Evolutionary conservation across 2,797 vertebrate species (phyloP).

Genomic region (Glossophaga mutica): DNA sequence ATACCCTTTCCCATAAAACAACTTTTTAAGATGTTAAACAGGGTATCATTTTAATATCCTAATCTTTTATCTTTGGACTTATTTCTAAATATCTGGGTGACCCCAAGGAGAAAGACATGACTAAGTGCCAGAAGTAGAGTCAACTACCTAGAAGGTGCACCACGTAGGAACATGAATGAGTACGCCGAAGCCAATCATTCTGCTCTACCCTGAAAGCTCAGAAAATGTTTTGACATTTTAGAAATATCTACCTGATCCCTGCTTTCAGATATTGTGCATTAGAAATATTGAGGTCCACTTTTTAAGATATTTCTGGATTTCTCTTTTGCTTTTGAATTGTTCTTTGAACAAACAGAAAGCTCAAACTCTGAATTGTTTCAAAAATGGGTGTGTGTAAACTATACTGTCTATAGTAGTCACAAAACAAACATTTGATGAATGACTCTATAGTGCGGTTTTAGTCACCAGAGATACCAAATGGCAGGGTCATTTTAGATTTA

Average conservation of each 20-base stretch:
- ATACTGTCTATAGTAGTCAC: background rate
- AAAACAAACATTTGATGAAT: background rate
- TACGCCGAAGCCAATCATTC: background rate
- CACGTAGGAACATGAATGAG: background rate
- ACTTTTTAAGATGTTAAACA: background rate
- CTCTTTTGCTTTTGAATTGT: conserved; percentile 15
- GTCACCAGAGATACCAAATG: background rate
- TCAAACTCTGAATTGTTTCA: background rate
- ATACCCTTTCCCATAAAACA: background rate
- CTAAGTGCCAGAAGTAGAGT: background rate
- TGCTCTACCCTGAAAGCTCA: background rate
- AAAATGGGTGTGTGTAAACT: background rate
- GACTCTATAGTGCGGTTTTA: background rate
- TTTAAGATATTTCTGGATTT: background rate
- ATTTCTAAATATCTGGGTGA: background rate
- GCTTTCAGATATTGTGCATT: background rate
- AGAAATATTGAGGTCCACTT: background rate
- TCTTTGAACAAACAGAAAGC: background rate
- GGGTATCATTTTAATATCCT: background rate
- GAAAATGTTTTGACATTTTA: background rate
- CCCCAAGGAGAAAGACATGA: background rate
- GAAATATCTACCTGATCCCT: background rate
- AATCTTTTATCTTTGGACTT: background rate
- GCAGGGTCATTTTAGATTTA: background rate
- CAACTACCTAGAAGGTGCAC: background rate